phyloP scores from a whole-genome alignment of 2,888 invertebrate genomes.

The Tubiluchus corallicola region DNA sequence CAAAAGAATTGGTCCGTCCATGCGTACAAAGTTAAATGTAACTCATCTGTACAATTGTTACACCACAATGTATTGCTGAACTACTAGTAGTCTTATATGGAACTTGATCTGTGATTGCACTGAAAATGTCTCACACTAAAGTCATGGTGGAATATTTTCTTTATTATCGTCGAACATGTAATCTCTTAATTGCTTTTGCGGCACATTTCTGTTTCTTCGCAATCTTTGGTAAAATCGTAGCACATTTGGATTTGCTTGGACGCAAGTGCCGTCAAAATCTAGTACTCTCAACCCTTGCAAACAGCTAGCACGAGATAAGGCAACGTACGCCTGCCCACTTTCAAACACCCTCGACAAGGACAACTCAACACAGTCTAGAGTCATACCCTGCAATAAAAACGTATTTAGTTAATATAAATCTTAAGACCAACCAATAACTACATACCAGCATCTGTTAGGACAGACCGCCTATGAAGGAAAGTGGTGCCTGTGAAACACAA shows the following conservation, averaged over 20 bases:
- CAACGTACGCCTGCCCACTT: constrained; percentile 89
- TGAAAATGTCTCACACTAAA: too few species aligned
- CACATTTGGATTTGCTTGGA: constrained; percentile 70
- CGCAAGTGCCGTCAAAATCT: constrained; percentile 65
- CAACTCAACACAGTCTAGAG: constrained; percentile 87
- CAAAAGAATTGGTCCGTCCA: too few species aligned
- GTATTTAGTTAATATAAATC: constrained; percentile 4
- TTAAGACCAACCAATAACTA: not conserved
- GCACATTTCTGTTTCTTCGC: constrained; percentile 8
- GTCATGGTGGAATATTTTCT: too few species aligned
- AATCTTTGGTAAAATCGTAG: constrained; percentile 48
- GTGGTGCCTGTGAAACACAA: not conserved
- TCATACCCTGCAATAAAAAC: constrained; percentile 51
- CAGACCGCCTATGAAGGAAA: not conserved
- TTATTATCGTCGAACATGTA: too few species aligned
- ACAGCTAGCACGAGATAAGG: constrained; percentile 73
- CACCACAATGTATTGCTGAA: too few species aligned
- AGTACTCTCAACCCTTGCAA: constrained; percentile 62
- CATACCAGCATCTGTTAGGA: constrained; percentile 5
- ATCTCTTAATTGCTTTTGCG: too few species aligned
- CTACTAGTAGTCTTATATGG: too few species aligned
- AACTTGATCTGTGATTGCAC: too few species aligned
- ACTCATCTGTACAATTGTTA: too few species aligned
- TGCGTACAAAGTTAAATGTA: too few species aligned
- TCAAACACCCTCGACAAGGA: constrained; percentile 76